Evolutionary conservation across 2,113 vertebrate genomes (phyloP).

Genomic region (Pteronura brasiliensis): DNA sequence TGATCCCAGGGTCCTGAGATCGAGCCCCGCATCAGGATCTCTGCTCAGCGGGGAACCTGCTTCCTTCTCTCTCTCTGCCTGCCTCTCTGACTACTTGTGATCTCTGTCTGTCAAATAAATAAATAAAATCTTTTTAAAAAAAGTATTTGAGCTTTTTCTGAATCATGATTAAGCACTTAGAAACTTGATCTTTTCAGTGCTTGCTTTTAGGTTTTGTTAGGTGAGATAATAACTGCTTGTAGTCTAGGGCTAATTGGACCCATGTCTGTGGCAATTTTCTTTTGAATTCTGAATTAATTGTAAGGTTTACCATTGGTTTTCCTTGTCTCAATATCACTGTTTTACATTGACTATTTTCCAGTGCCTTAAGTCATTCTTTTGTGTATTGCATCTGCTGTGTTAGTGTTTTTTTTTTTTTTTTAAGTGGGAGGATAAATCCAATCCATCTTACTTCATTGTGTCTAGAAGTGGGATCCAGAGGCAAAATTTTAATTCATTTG

Average conservation of each 20-base stretch:
- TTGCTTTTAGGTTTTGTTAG: neutral
- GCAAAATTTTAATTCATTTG: neutral
- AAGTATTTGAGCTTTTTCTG: neutral
- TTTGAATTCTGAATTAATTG: neutral
- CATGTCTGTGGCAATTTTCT: neutral
- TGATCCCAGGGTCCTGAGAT: too few relatives aligned
- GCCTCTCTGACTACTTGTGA: too few relatives aligned
- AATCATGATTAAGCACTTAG: neutral
- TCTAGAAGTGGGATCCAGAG: neutral
- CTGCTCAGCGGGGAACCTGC: too few relatives aligned
- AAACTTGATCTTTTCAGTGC: neutral
- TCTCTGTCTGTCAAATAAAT: too few relatives aligned
- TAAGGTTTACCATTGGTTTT: neutral
- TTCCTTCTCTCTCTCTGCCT: too few relatives aligned
- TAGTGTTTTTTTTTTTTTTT: too few relatives aligned
- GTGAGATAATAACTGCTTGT: neutral
- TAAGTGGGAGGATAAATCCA: neutral
- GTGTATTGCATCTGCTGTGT: neutral
- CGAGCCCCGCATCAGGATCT: too few relatives aligned
- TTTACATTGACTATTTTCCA: neutral
- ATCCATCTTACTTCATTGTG: neutral
- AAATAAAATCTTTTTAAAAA: too few relatives aligned
- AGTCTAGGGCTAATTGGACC: neutral
- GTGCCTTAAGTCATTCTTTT: neutral
- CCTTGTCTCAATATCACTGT: neutral